Conservation (phyloP, 2,113 vertebrate species). For the Pomatostomus ruficeps region DNA sequence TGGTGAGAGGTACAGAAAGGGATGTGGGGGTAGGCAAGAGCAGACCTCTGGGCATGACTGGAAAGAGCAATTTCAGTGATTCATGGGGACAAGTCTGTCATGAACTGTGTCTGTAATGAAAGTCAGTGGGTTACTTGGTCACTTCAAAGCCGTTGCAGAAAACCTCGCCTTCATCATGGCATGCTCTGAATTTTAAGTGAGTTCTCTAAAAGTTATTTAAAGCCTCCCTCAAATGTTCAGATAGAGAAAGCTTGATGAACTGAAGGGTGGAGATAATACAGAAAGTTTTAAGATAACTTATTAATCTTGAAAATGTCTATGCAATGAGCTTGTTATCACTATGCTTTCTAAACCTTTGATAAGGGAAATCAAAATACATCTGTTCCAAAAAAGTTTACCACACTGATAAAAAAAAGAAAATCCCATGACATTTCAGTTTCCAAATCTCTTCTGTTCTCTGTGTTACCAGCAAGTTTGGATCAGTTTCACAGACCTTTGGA, state of each 20-base stretch:
- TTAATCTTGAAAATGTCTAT: neutral
- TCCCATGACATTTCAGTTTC: neutral
- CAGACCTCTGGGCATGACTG: neutral
- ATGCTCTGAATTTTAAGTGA: slow-evolving; percentile 15
- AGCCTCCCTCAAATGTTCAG: neutral
- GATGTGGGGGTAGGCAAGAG: neutral
- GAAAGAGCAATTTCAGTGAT: neutral
- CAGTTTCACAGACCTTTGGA: neutral
- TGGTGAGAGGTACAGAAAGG: neutral
- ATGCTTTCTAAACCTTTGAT: neutral
- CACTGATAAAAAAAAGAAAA: neutral
- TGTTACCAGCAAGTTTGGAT: neutral
- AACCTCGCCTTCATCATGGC: neutral
- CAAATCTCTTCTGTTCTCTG: neutral
- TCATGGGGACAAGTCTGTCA: neutral
- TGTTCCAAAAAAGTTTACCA: neutral
- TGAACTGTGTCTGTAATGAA: neutral
- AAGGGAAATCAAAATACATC: slow-evolving; percentile 17
- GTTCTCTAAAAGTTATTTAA: neutral
- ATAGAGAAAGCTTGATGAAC: neutral
- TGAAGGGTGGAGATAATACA: neutral
- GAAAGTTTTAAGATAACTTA: neutral
- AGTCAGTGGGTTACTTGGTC: slow-evolving; percentile 15
- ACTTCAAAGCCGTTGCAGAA: neutral
- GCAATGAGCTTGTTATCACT: neutral